These are phyloP conservation scores for Aphyosemion australe DNA, from an alignment of 2,113 vertebrate genomes.

Conservation along the genomic window DNA sequence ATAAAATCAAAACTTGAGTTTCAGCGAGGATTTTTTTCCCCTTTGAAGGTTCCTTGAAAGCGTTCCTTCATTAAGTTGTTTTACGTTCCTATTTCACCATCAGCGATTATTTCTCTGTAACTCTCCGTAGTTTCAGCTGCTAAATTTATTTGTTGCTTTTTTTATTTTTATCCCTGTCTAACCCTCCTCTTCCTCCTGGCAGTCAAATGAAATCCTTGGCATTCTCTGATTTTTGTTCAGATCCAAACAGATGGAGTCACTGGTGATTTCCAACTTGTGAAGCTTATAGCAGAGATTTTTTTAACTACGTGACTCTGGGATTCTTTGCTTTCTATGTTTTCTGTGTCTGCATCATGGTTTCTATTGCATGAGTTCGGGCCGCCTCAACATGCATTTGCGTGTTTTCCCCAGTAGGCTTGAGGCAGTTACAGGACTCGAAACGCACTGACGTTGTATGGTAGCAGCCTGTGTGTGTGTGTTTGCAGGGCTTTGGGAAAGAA, in stretches of 20 bases:
- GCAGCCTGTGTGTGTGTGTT: conserved; percentile 2
- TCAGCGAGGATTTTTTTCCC: conserved; percentile 23
- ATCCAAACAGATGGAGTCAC: conserved; percentile 57
- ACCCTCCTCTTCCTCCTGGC: conserved; percentile 40
- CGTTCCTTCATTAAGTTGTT: neutral
- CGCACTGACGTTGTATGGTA: conserved; percentile 6
- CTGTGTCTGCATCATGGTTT: neutral
- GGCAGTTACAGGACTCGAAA: conserved; percentile 17
- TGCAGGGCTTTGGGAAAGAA: neutral
- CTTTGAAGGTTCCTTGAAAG: neutral
- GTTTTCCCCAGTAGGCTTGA: conserved; percentile 28
- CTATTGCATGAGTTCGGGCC: neutral
- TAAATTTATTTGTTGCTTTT: conserved; percentile 19
- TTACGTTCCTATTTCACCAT: conserved; percentile 15
- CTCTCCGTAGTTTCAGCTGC: conserved; percentile 13
- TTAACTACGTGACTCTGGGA: conserved; percentile 1
- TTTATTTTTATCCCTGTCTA: conserved; percentile 21
- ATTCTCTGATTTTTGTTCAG: conserved; percentile 10
- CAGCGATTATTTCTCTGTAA: conserved; percentile 5
- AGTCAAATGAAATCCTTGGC: conserved; percentile 25
- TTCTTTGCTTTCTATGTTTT: neutral
- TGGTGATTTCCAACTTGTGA: conserved; percentile 18
- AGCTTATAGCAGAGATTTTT: conserved; percentile 4
- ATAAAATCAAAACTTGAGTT: conserved; percentile 28
- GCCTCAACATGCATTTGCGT: conserved; percentile 11